Evolutionary conservation across 1,140 invertebrate species (phyloP), one percentile per base, ranked within the genome.

Genomic region (Epicauta chinensis): DNA sequence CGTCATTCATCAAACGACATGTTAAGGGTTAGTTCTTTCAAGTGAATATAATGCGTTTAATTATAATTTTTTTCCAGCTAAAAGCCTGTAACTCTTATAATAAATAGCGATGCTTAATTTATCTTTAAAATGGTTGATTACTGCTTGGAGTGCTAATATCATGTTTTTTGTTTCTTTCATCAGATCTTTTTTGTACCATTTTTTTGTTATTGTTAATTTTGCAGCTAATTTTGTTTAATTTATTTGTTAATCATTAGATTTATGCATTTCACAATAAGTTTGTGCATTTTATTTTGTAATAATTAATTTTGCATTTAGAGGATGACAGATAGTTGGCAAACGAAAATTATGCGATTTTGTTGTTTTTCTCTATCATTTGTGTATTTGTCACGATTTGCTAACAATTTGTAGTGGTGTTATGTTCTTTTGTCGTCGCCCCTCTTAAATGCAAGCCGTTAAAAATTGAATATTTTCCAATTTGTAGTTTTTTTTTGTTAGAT

Each of bases 111-210:
- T 23, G 35, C 10, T 39, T 37, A 17, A 31, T 48, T 42, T 42
- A 38, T 57, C 41, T 47, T 48, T 42, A 57, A n/a, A n/a, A n/a
- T 56, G 59, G 40, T 65, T 59, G 47, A 55, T 64, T 68, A 61
- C 58, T 62, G 68, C 68, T 70, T 70, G 68, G 68, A 70, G 68
- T 70, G 68, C 68, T 70, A 70, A 70, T 70, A 70, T 68, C 56
- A 52, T 64, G 60, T 65, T 49, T 31, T 34, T 51, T 30, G 29
- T 30, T 14, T 49, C 39, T 40, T 55, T 62, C 58, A 52, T 58
- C 42, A n/a, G 40, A 17, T 53, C 40, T 32, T 51, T 31, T 51
- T 34, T 48, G 40, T 34, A n/a, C n/a, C n/a, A n/a, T n/a, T n/a
- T n/a, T n/a, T n/a, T n/a, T n/a, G n/a, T n/a, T n/a, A n/a, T n/a